Percentiles rank a stretch among this genome's conserved stretches.
Evolutionary conservation across 2,797 vertebrate genomes (phyloP).

Genomic region (Acanthurus tractus): DNA sequence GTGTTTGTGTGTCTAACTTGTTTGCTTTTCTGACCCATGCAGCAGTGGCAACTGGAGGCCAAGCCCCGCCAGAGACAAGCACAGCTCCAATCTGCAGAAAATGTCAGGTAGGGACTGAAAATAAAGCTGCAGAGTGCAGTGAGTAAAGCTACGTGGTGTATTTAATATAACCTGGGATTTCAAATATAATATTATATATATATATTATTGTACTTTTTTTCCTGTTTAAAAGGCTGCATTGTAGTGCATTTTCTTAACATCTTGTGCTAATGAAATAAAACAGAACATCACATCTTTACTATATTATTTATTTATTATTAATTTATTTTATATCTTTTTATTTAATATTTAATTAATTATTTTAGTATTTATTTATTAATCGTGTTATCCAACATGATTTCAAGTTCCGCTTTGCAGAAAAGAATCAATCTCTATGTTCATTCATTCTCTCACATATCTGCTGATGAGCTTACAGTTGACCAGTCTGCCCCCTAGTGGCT

Average conservation of each 20-base stretch:
- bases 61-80: constrained; percentile 64
- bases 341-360: too few species aligned
- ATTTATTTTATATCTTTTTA: neutral
- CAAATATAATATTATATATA: neutral
- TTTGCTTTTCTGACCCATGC: constrained; percentile 47
- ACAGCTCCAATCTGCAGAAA: constrained; percentile 80
- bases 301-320: neutral
- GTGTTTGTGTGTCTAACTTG: constrained; percentile 8
- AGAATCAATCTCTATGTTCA: too few species aligned
- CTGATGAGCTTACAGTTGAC: neutral
- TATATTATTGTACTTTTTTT: neutral
- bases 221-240: neutral
- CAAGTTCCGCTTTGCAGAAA: too few species aligned
- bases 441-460: neutral
- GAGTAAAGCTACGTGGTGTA: neutral
- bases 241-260: too few species aligned
- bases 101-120: constrained; percentile 81
- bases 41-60: constrained; percentile 66
- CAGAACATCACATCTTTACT: too few species aligned
- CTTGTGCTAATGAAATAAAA: too few species aligned
- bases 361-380: too few species aligned
- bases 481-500: constrained; percentile 49
- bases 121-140: neutral
- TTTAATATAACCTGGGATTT: neutral
- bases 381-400: too few species aligned